phyloP scores from a whole-genome alignment of 2,888 invertebrate species.

The Cephus pulcher region DNA sequence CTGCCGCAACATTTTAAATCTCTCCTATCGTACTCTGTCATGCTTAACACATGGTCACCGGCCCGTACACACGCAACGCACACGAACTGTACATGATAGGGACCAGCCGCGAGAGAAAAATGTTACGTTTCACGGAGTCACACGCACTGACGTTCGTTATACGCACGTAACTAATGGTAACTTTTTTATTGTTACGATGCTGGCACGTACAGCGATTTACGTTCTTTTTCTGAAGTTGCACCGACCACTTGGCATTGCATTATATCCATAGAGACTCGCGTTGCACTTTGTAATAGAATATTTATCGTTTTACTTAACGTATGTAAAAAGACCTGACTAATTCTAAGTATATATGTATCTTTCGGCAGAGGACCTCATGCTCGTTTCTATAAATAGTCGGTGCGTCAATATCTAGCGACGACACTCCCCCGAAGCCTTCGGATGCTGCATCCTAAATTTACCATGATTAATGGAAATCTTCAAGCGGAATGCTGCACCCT shows the following conservation, averaged over 20 bases:
- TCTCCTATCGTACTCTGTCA: constrained; percentile 53
- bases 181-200: not conserved
- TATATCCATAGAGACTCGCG: not conserved
- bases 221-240: not conserved
- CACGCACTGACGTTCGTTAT: not conserved
- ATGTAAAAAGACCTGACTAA: not conserved
- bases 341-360: not conserved
- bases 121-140: constrained; percentile 12
- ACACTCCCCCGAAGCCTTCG: not conserved
- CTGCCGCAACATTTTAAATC: constrained; percentile 65
- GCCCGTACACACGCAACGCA: constrained; percentile 21
- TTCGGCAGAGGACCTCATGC: not conserved
- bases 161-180: not conserved
- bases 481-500: not conserved
- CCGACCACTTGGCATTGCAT: not conserved
- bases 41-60: constrained; percentile 26
- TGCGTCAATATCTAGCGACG: not conserved
- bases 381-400: not conserved
- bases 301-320: not conserved
- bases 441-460: not conserved
- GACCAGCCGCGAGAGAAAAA: constrained; percentile 17
- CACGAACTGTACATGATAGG: constrained; percentile 10
- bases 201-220: not conserved
- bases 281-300: not conserved
- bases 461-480: constrained; percentile 1